Evolutionary conservation across 2,888 invertebrate species (phyloP), one percentile per base, ranked within the genome.

Genomic region (Drosophila dives): DNA sequence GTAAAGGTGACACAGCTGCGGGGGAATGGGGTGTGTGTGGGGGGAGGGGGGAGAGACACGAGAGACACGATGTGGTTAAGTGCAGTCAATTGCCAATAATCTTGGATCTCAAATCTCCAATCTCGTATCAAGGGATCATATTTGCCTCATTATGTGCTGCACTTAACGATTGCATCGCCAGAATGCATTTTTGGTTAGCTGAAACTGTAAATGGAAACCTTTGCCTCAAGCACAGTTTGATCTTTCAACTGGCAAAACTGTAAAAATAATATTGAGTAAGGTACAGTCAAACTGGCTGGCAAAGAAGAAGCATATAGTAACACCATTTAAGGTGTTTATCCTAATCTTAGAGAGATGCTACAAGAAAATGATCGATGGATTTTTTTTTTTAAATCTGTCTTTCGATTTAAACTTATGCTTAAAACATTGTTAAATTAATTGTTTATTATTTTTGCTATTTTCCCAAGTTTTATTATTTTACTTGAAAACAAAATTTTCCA

Each of bases 71-170:
- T 23, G 15, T 23, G 45, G 45, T 4, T 53, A 72, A 58, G 64
- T 68, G 60, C 86, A 89, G 49, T 89, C 76, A 83, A 71, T 84
- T 78, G 89, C 75, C 64, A 78, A 78, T 86, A 88, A 86, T 83
- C 62, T 64, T 32, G 26, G 4, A 2, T 12, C 54, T 26, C 26
- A 36, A 23, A 53, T 54, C 54, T 15, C 45, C 20, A 45, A 45
- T 23, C 45, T 23, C 51, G 42, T 58, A 54, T 58, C 51, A 60
- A 56, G 51, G 78, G 86, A 85, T 85, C 89, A 86, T 58, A 86
- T 85, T 83, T 78, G 63, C 56, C 17, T 17, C 17, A 54, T 34
- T 23, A 54, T 23, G 15, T 64, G 60, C 45, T 71, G 87, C 81
- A 80, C 29, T 65, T 50, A 55, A 62, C 38, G 50, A 29, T 51